phyloP scores from a whole-genome alignment of 2,797 vertebrate genomes.

The Periophthalmus magnuspinnatus region DNA sequence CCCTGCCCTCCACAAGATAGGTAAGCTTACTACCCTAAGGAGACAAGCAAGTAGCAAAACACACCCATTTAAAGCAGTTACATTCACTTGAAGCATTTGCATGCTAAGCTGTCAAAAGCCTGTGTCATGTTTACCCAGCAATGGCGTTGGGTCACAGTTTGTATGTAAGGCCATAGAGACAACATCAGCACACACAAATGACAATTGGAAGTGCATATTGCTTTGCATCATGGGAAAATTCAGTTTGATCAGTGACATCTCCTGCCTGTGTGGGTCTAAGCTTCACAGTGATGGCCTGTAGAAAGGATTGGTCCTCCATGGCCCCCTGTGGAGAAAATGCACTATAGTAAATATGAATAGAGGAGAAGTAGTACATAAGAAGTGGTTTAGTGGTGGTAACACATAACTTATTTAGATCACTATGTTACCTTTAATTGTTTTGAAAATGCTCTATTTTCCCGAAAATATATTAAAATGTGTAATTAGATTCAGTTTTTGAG shows the following conservation, averaged over 20 bases:
- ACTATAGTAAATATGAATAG: not conserved
- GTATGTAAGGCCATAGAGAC: slow-evolving; percentile 25
- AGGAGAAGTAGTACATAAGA: not conserved
- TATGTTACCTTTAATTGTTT: too few species aligned
- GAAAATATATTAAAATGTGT: too few species aligned
- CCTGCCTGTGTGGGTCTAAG: not conserved
- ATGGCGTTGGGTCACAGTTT: slow-evolving; percentile 31
- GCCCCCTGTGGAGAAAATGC: not conserved
- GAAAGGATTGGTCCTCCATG: not conserved
- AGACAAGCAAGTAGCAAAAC: too few species aligned
- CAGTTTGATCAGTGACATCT: slow-evolving; percentile 15
- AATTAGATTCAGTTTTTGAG: too few species aligned
- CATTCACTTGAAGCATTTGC: not conserved
- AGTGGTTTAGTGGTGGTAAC: too few species aligned
- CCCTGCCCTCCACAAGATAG: too few species aligned
- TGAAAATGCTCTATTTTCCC: too few species aligned
- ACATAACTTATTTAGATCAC: too few species aligned
- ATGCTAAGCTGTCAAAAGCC: too few species aligned
- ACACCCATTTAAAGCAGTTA: not conserved
- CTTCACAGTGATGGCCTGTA: slow-evolving; percentile 7
- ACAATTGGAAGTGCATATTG: slow-evolving; percentile 23
- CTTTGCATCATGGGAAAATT: not conserved
- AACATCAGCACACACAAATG: slow-evolving; percentile 54
- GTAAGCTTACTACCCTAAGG: too few species aligned
- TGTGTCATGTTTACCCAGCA: slow-evolving; percentile 49